Evolutionary conservation across 1,140 invertebrate species (phyloP).

Genomic region (Hypsibius dujardini): DNA sequence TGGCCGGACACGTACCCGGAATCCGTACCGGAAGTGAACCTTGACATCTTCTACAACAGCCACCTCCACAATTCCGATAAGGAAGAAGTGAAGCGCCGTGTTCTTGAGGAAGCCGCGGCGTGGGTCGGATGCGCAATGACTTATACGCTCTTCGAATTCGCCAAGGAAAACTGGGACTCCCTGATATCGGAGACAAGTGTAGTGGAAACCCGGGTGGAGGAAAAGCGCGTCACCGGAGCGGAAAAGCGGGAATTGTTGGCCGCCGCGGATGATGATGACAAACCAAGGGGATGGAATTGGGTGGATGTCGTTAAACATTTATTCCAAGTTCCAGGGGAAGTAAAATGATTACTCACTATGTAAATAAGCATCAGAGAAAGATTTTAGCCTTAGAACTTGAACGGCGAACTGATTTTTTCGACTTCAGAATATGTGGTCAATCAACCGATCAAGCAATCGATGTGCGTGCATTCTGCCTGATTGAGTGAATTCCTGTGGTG

Average conservation of each 20-base stretch:
- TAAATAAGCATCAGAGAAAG: too few species aligned
- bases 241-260: conserved; percentile 48
- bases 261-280: conserved; percentile 43
- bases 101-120: conserved; percentile 36
- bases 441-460: too few species aligned
- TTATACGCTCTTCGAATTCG: conserved; percentile 74
- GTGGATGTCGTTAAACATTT: conserved; percentile 83
- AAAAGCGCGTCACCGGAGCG: conserved; percentile 55
- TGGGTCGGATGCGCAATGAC: conserved; percentile 78
- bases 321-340: conserved; percentile 41
- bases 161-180: conserved; percentile 60
- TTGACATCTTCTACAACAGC: conserved; percentile 84
- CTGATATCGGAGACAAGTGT: conserved; percentile 31
- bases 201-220: conserved; percentile 41
- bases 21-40: conserved; percentile 56
- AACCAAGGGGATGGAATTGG: conserved; percentile 75
- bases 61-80: conserved; percentile 38
- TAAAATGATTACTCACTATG: too few species aligned
- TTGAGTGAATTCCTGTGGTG: too few species aligned
- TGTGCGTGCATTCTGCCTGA: too few species aligned
- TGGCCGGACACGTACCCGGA: conserved; percentile 71
- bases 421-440: too few species aligned
- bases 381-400: too few species aligned
- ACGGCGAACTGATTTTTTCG: too few species aligned
- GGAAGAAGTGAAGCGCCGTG: conserved; percentile 18